Conservation (phyloP, 2,113 vertebrate species). For the Clarias macrocephalus region DNA sequence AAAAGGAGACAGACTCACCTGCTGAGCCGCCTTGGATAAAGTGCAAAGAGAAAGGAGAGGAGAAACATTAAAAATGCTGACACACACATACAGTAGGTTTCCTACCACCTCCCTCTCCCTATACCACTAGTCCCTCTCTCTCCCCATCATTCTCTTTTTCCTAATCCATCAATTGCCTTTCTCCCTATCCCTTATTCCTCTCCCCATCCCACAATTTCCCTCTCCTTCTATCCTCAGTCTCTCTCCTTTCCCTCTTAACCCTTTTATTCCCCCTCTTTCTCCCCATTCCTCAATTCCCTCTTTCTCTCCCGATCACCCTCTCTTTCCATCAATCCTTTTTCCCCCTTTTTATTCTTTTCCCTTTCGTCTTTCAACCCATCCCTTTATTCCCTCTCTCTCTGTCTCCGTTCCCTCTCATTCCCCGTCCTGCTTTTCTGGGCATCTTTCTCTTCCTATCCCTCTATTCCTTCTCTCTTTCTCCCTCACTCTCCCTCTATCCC, state of each 20-base stretch:
- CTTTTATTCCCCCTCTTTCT: not conserved
- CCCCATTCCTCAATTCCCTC: rapidly evolving
- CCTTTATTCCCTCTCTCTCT: not conserved
- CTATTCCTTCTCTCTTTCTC: not conserved
- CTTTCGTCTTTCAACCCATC: not conserved
- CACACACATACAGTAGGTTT: not conserved
- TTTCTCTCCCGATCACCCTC: not conserved
- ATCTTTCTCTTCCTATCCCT: no score
- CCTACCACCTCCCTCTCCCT: not conserved
- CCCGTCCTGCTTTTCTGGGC: no score
- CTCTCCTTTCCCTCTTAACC: no score
- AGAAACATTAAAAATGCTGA: conserved; percentile 61
- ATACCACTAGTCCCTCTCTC: not conserved
- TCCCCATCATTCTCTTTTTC: not conserved
- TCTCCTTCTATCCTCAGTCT: no score
- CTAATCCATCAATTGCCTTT: not conserved
- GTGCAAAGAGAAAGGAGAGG: conserved; percentile 51
- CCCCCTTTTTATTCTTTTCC: not conserved
- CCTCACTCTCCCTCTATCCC: not conserved
- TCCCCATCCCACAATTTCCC: not conserved
- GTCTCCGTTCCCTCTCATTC: not conserved
- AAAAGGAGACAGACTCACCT: conserved; percentile 77
- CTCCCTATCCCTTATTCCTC: not conserved
- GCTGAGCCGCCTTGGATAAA: conserved; percentile 82
- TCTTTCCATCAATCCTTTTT: not conserved